Evolutionary conservation across 2,113 vertebrate species (phyloP), one percentile per base, ranked within the genome.

Genomic region (Rhynchomys soricoides): DNA sequence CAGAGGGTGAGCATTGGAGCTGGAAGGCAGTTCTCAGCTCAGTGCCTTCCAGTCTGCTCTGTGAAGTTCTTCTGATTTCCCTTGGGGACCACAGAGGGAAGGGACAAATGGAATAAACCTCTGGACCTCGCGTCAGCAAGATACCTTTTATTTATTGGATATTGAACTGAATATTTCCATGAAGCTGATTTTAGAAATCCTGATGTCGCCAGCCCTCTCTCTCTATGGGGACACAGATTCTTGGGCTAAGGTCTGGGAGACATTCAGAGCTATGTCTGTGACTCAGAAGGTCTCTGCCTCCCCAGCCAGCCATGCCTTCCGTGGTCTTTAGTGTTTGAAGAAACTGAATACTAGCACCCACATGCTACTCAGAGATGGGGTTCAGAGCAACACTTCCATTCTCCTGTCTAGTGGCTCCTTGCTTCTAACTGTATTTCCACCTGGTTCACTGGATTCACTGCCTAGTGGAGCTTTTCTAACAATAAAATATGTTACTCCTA

Each of bases 371-470:
- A 52, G 16, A 81, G 73, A 66, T 4, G 13, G 40, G 82, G 29
- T 71, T 91, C 88, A 21, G 40, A 71, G 52, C 26, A 31, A 13
- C 16, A 13, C 34, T 43, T 90, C 78, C 70, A n/a, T 48, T 55
- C 43, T 82, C 29, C 82, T 45, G 59, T 48, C 34, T 22, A 13
- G 16, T n/a, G 40, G 64, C 40, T n/a, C 21, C 37, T 21, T 52
- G 59, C 24, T 92, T 81, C 37, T 92, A n/a, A 78, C 48, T 73
- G 74, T 75, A 52, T 87, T 83, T 93, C 70, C 68, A 74, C 26
- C 52, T 34, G 17, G 21, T 7, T 45, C 43, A 0, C n/a, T 34
- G 75, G 13, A 21, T 85, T 87, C 79, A 21, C 31, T 85, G 43
- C 31, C 70, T 90, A 1, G 6, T 8, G 62, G 5, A 26, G 10